Conservation (phyloP, 2,888 invertebrate species). For the Drosophila neoperkinsi region DNA sequence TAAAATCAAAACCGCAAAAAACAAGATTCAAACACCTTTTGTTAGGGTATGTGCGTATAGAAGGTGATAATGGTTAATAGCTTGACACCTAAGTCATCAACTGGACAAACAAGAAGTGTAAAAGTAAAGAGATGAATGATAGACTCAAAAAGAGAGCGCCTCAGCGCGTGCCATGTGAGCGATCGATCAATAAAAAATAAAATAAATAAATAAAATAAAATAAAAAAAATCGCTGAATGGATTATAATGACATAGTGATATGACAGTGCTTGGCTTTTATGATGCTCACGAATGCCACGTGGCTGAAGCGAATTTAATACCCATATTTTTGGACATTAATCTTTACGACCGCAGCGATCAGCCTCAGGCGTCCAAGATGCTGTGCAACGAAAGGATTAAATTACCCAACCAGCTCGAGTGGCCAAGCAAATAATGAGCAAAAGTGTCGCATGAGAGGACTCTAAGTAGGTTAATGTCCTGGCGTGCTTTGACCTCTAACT, state of each 20-base stretch:
- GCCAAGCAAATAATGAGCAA: constrained; percentile 35
- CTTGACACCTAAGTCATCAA: constrained; percentile 58
- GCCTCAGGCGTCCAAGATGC: constrained; percentile 52
- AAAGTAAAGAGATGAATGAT: constrained; percentile 1
- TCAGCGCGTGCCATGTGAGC: constrained; percentile 37
- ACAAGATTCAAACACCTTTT: constrained; percentile 31
- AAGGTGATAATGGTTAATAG: constrained; percentile 68
- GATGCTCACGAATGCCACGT: constrained; percentile 58
- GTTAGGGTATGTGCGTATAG: constrained; percentile 17
- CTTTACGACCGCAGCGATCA: constrained; percentile 53
- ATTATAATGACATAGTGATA: constrained; percentile 41
- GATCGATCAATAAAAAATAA: constrained; percentile 34
- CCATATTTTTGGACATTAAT: constrained; percentile 37
- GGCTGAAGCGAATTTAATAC: constrained; percentile 69
- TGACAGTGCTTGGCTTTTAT: constrained; percentile 28
- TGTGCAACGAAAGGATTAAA: constrained; percentile 66
- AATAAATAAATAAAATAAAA: constrained; percentile 3
- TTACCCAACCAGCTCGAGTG: constrained; percentile 51
- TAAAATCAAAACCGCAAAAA: constrained; percentile 50
- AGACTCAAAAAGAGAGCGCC: constrained; percentile 1
- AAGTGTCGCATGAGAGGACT: constrained; percentile 34
- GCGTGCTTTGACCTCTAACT: constrained; percentile 69
- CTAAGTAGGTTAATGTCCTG: constrained; percentile 74
- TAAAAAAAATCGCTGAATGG: constrained; percentile 34
- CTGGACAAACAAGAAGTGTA: constrained; percentile 50